Conservation (phyloP, 2,113 vertebrate genomes). For the Stigmatopora nigra region DNA sequence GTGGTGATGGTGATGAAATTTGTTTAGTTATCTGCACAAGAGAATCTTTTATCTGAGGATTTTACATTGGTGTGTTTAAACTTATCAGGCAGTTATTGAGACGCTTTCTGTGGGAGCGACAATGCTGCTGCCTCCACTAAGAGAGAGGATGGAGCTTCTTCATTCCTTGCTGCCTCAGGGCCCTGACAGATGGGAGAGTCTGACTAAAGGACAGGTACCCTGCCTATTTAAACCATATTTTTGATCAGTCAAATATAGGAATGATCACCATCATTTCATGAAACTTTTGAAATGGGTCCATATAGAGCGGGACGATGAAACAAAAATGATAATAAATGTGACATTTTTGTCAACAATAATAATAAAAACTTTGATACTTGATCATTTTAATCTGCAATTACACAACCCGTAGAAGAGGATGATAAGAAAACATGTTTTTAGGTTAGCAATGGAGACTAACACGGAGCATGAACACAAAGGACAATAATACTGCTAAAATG, state of each 20-base stretch:
- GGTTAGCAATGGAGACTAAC: background rate
- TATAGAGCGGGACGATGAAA: no score
- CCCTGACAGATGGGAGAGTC: constrained; percentile 95
- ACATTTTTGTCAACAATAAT: no score
- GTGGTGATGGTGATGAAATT: background rate
- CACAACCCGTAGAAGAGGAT: no score
- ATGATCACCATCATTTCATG: background rate
- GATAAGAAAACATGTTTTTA: background rate
- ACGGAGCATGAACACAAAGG: no score
- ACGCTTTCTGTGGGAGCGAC: constrained; percentile 97
- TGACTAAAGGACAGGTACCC: constrained; percentile 94
- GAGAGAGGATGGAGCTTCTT: constrained; percentile 95
- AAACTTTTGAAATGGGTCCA: no score
- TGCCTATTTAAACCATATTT: background rate
- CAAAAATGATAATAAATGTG: no score
- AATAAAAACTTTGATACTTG: no score
- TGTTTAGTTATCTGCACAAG: background rate
- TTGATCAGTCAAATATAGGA: background rate
- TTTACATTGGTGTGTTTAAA: constrained; percentile 18
- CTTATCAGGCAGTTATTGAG: constrained; percentile 86
- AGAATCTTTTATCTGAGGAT: background rate
- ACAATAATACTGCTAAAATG: no score
- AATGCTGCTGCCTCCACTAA: constrained; percentile 90
- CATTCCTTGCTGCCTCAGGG: constrained; percentile 94
- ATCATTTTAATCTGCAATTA: no score